Percentiles rank a stretch among this genome's conserved stretches.
These are phyloP conservation scores for Neomorphus geoffroyi DNA, from an alignment of 2,797 vertebrate genomes.

Conservation along the genomic window DNA sequence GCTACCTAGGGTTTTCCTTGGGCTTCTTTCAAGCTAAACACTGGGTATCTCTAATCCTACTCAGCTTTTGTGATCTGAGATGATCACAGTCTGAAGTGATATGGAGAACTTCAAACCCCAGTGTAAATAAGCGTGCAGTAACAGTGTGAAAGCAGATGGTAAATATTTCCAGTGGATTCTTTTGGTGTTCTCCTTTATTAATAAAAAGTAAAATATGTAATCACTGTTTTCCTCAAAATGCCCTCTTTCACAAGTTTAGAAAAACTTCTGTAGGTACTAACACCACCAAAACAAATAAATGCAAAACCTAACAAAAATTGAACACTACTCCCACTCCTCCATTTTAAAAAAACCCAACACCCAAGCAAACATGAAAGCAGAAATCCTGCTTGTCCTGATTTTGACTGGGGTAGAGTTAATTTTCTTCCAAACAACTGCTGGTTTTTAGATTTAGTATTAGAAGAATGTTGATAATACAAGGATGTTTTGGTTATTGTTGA, in stretches of 20 bases:
- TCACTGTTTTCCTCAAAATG: neutral
- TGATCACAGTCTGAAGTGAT: neutral
- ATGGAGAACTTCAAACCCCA: neutral
- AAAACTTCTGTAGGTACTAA: neutral
- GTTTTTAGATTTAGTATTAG: too few species aligned
- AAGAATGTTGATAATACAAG: too few species aligned
- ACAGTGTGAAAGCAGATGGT: neutral
- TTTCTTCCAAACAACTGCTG: too few species aligned
- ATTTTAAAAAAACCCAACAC: neutral
- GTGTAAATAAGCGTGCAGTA: neutral
- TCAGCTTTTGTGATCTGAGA: neutral
- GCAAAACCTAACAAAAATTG: neutral
- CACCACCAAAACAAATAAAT: neutral
- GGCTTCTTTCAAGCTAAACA: neutral
- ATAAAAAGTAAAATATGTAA: neutral
- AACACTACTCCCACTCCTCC: rapidly evolving
- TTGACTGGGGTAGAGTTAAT: too few species aligned
- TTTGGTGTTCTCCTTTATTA: neutral
- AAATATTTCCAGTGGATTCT: neutral
- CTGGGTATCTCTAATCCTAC: neutral
- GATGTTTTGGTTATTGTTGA: too few species aligned
- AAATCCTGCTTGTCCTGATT: neutral
- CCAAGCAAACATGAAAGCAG: neutral
- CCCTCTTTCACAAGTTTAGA: neutral
- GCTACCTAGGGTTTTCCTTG: neutral